A percentile compares a stretch with the other conserved stretches of the same genome.
Conservation (phyloP, 2,797 vertebrate genomes). For the Alcedo atthis region DNA sequence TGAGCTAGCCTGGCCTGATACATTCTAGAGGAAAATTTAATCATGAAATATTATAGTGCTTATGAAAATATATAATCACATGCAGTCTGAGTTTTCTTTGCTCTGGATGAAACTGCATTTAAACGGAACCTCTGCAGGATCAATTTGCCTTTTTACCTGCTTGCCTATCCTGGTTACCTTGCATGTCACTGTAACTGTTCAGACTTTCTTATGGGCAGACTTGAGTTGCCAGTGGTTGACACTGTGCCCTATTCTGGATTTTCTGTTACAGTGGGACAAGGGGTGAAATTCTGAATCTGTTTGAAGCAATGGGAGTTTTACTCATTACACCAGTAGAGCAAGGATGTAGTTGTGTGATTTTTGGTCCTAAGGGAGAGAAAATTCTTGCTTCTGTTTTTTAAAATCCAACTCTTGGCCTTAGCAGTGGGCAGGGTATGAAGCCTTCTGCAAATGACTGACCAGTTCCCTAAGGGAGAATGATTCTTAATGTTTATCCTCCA, state of each 20-base stretch:
- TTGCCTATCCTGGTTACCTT: not conserved
- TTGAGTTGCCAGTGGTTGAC: not conserved
- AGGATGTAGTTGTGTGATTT: not conserved
- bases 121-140: not conserved
- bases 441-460: not conserved
- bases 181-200: not conserved
- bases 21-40: not conserved
- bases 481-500: not conserved
- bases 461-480: not conserved
- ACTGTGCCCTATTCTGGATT: not conserved
- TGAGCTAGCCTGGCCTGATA: not conserved
- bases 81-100: not conserved
- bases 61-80: not conserved
- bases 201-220: not conserved
- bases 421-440: not conserved
- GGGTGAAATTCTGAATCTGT: not conserved
- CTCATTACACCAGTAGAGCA: not conserved
- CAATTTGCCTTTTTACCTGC: not conserved
- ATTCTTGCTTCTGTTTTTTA: not conserved
- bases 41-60: not conserved
- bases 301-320: not conserved
- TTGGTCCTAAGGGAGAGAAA: not conserved
- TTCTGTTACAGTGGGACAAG: not conserved
- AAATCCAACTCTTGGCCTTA: not conserved
- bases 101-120: not conserved